These are phyloP conservation scores for Quadroppia sp. DNA, from an alignment of 2,888 invertebrate genomes.

Conservation along the genomic window DNA sequence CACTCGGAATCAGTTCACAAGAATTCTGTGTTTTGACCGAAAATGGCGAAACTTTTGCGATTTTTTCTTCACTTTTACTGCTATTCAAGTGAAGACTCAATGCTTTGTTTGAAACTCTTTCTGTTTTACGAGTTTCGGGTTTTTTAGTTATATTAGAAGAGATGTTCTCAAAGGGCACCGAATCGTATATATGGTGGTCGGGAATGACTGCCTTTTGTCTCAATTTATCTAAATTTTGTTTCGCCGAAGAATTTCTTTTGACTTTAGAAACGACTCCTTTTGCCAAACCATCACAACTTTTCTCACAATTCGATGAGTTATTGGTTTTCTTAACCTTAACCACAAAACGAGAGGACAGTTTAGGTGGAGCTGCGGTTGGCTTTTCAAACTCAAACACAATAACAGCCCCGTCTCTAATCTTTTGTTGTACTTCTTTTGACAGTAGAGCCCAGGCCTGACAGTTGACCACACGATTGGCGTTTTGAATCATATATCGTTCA, in stretches of 20 bases:
- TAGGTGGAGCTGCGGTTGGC: slow-evolving; percentile 52
- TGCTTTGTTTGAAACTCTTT: not conserved
- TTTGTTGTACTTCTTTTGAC: slow-evolving; percentile 50
- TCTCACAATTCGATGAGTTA: not conserved
- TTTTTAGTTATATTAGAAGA: not conserved
- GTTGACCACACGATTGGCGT: slow-evolving; percentile 57
- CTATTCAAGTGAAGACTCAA: not conserved
- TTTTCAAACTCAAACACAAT: slow-evolving; percentile 53
- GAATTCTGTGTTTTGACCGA: not conserved
- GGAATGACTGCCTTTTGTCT: not conserved
- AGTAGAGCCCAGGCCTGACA: slow-evolving; percentile 51
- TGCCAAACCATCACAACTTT: not conserved
- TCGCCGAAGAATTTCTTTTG: too few species aligned
- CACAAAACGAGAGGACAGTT: slow-evolving; percentile 50
- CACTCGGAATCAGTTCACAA: not conserved
- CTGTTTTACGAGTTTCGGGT: not conserved
- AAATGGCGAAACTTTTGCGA: slow-evolving; percentile 29
- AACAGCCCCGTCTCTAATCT: slow-evolving; percentile 52
- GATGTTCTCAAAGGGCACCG: slow-evolving; percentile 13
- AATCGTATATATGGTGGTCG: slow-evolving; percentile 34
- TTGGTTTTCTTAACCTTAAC: not conserved
- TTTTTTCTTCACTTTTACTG: not conserved
- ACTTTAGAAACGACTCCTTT: not conserved
- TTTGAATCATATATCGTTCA: slow-evolving; percentile 67
- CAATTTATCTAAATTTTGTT: not conserved